Evolutionary conservation across 1,140 invertebrate species (phyloP).

Genomic region (Nomia melanderi): DNA sequence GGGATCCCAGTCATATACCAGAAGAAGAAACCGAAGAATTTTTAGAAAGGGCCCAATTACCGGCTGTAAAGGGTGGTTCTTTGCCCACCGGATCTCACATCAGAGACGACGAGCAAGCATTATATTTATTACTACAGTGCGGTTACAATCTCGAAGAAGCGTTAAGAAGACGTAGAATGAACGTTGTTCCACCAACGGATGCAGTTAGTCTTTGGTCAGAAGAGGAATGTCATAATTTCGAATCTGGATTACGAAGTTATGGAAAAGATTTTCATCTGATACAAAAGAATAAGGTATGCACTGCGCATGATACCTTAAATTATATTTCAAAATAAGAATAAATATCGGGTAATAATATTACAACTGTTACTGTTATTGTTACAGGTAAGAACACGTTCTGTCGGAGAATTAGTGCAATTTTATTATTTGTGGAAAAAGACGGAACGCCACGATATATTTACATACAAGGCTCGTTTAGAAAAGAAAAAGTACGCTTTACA

Average conservation of each 20-base stretch:
- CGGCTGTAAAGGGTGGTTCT: conserved; percentile 82
- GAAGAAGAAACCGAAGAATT: conserved; percentile 91
- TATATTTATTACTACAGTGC: conserved; percentile 95
- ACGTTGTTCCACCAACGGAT: conserved; percentile 86
- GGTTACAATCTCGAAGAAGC: conserved; percentile 97
- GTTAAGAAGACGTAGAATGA: conserved; percentile 90
- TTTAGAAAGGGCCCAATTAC: conserved; percentile 86
- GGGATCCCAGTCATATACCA: conserved; percentile 91
- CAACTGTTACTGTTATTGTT: conserved; percentile 10
- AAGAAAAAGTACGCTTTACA: conserved; percentile 90
- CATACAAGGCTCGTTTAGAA: conserved; percentile 87
- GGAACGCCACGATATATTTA: conserved; percentile 95
- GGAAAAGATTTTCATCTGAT: conserved; percentile 98
- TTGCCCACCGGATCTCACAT: conserved; percentile 90
- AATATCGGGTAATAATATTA: not conserved
- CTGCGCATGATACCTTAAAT: no score
- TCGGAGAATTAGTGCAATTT: conserved; percentile 98
- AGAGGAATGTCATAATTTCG: conserved; percentile 98
- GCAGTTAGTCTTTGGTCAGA: conserved; percentile 96
- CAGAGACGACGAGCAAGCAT: conserved; percentile 96
- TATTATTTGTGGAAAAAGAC: conserved; percentile 99
- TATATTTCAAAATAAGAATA: not conserved
- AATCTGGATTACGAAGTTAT: conserved; percentile 94
- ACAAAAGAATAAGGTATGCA: conserved; percentile 92
- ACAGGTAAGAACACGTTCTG: conserved; percentile 94